A percentile compares a stretch with the other conserved stretches of the same genome.
Evolutionary conservation across 2,888 invertebrate species (phyloP).

Genomic region (Leucoptera coffeella): DNA sequence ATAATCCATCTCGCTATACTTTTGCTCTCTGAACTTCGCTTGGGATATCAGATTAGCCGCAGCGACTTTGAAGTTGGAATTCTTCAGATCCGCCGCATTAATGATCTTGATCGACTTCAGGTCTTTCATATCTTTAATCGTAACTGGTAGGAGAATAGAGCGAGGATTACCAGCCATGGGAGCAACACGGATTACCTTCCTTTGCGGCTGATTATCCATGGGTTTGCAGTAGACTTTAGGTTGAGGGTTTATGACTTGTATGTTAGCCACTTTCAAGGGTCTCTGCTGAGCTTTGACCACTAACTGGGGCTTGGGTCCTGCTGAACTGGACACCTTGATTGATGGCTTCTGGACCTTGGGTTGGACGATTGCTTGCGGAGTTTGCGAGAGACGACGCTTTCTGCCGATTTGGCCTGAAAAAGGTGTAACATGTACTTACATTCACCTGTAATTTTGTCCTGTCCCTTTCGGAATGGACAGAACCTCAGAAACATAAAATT

Average conservation of each 20-base stretch:
- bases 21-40: no score
- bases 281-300: constrained; percentile 40
- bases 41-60: constrained; percentile 44
- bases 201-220: constrained; percentile 32
- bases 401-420: constrained; percentile 28
- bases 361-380: constrained; percentile 27
- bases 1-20: no score
- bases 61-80: constrained; percentile 45
- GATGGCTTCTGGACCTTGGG: constrained; percentile 37
- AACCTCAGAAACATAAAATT: no score
- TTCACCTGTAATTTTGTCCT: no score
- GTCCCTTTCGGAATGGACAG: no score
- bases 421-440: not conserved
- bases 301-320: constrained; percentile 22
- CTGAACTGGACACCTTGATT: constrained; percentile 19
- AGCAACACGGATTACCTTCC: constrained; percentile 35
- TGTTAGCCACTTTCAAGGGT: constrained; percentile 32
- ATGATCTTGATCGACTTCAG: constrained; percentile 68
- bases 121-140: constrained; percentile 63
- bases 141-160: constrained; percentile 66
- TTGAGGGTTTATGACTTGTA: constrained; percentile 35
- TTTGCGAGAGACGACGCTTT: constrained; percentile 38
- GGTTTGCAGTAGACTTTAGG: constrained; percentile 42
- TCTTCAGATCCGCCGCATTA: constrained; percentile 55
- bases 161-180: constrained; percentile 51